Conservation (phyloP, 2,888 invertebrate genomes). For the Sarcophaga carnaria region DNA sequence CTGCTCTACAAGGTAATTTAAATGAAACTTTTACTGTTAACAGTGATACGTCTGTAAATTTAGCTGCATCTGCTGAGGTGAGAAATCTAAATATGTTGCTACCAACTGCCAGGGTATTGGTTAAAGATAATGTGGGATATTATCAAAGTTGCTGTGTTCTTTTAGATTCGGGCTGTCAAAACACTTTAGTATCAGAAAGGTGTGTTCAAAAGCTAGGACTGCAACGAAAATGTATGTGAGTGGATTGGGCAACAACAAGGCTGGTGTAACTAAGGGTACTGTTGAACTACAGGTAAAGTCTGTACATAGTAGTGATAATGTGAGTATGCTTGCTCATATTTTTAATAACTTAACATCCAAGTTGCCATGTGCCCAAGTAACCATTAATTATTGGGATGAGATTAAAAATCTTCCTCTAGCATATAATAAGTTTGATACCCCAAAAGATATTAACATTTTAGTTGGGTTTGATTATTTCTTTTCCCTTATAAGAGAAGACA, state of each 20-base stretch:
- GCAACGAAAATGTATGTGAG: slow-evolving; percentile 29
- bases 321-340: slow-evolving; percentile 22
- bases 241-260: slow-evolving; percentile 6
- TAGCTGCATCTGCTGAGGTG: slow-evolving; percentile 7
- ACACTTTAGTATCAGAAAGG: slow-evolving; percentile 28
- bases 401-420: slow-evolving; percentile 46
- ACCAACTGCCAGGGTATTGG: slow-evolving; percentile 41
- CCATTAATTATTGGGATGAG: slow-evolving; percentile 39
- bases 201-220: neutral
- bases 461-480: slow-evolving; percentile 41
- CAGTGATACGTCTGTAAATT: neutral
- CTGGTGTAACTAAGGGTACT: slow-evolving; percentile 17
- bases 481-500: slow-evolving; percentile 23
- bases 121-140: slow-evolving; percentile 42
- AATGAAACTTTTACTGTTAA: slow-evolving; percentile 6
- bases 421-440: slow-evolving; percentile 41
- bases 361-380: slow-evolving; percentile 20
- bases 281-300: slow-evolving; percentile 18
- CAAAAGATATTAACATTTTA: slow-evolving; percentile 45
- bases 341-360: slow-evolving; percentile 33
- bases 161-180: neutral
- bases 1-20: slow-evolving; percentile 5
- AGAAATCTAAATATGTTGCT: slow-evolving; percentile 32
- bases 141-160: slow-evolving; percentile 41
- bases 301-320: neutral